These are phyloP conservation scores for Pachymerium ferrugineum DNA, from an alignment of 2,888 invertebrate genomes.

Conservation along the genomic window DNA sequence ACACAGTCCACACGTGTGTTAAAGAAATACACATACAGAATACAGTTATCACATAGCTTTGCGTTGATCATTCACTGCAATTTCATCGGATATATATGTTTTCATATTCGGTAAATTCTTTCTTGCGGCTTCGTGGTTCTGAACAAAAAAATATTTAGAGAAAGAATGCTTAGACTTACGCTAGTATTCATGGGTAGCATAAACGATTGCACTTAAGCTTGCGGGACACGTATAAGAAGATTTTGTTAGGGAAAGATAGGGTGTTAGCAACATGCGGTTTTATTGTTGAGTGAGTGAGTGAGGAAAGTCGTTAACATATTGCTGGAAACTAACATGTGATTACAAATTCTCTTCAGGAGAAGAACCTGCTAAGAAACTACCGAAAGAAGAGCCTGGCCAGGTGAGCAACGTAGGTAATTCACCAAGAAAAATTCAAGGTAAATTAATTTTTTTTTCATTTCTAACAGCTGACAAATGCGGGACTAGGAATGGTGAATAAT, in stretches of 20 bases:
- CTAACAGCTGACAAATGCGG: neutral
- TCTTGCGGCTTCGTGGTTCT: too few species aligned
- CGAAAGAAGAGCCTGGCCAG: constrained; percentile 20
- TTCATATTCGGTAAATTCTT: too few species aligned
- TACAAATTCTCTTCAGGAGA: constrained; percentile 31
- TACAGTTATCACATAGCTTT: neutral
- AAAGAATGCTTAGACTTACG: too few species aligned
- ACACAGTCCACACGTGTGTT: neutral
- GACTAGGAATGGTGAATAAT: neutral
- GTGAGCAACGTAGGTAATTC: neutral
- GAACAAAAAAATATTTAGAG: too few species aligned
- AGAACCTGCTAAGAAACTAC: constrained; percentile 29
- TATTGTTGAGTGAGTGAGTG: neutral
- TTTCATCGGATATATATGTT: too few species aligned
- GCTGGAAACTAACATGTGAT: constrained; percentile 23
- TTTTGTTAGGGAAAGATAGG: too few species aligned
- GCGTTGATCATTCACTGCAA: neutral
- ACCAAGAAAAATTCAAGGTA: neutral
- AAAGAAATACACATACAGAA: neutral
- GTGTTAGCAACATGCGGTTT: too few species aligned
- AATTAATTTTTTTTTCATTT: neutral
- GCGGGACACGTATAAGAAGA: too few species aligned
- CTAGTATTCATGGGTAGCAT: too few species aligned
- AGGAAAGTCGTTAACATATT: neutral
- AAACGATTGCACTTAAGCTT: too few species aligned